These are phyloP conservation scores for Cheilosia vulpina DNA, from an alignment of 2,888 invertebrate species.

Conservation along the genomic window DNA sequence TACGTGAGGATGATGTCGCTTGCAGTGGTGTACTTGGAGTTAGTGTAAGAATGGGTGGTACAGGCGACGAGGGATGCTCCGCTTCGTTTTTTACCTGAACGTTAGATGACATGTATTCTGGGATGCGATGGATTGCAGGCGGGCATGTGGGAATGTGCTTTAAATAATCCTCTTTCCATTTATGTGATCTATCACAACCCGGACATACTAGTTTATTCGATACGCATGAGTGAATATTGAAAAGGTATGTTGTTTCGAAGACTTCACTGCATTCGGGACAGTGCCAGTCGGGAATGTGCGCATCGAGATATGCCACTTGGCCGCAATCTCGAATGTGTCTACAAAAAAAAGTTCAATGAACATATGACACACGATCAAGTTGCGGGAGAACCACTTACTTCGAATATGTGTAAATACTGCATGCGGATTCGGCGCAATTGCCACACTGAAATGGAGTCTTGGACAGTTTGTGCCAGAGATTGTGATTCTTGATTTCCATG, in stretches of 20 bases:
- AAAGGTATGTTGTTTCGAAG: constrained; percentile 82
- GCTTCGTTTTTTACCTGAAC: constrained; percentile 71
- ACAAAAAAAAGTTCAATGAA: constrained; percentile 28
- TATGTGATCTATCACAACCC: constrained; percentile 79
- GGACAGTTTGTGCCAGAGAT: constrained; percentile 82
- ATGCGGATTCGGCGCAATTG: constrained; percentile 81
- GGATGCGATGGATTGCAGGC: constrained; percentile 74
- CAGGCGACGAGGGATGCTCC: constrained; percentile 51
- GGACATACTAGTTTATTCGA: constrained; percentile 80
- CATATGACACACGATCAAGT: neutral
- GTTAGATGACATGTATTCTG: constrained; percentile 60
- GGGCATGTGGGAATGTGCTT: constrained; percentile 80
- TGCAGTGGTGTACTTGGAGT: constrained; percentile 15
- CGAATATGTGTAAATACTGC: constrained; percentile 79
- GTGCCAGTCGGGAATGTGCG: constrained; percentile 80
- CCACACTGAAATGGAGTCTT: constrained; percentile 84
- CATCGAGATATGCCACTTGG: constrained; percentile 76
- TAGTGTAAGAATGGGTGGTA: constrained; percentile 13
- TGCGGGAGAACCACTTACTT: constrained; percentile 68
- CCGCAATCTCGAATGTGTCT: constrained; percentile 80
- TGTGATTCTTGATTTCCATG: constrained; percentile 83
- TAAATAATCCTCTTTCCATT: constrained; percentile 79
- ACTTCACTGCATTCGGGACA: constrained; percentile 81
- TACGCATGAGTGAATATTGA: constrained; percentile 82
- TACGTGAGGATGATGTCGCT: constrained; percentile 77